phyloP scores from a whole-genome alignment of 2,113 vertebrate genomes.

The Nothobranchius kuhntae region DNA sequence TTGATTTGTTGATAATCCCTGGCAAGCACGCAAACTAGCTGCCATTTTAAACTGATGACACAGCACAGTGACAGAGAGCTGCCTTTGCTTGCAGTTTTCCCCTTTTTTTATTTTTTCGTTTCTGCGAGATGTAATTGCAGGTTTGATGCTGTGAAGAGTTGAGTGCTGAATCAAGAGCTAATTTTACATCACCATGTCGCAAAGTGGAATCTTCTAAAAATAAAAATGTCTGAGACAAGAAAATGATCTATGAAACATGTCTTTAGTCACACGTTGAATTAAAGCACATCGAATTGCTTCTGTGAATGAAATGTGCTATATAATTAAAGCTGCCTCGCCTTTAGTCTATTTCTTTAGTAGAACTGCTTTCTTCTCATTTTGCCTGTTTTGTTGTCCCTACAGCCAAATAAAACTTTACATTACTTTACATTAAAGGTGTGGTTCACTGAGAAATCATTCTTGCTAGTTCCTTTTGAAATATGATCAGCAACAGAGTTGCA shows the following conservation, averaged over 20 bases:
- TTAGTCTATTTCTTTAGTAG: too few species aligned
- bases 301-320: too few species aligned
- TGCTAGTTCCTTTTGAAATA: too few species aligned
- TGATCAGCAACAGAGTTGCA: too few species aligned
- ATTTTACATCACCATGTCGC: constrained; percentile 14
- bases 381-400: too few species aligned
- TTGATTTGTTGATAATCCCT: constrained; percentile 43
- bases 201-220: constrained; percentile 29
- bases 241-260: background rate
- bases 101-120: constrained; percentile 1
- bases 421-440: too few species aligned
- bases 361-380: too few species aligned
- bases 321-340: too few species aligned
- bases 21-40: constrained; percentile 38
- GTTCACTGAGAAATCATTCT: too few species aligned
- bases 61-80: constrained; percentile 22
- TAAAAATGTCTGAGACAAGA: background rate
- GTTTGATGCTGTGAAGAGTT: constrained; percentile 25
- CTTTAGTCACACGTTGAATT: too few species aligned
- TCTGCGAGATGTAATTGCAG: constrained; percentile 33
- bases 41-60: constrained; percentile 39
- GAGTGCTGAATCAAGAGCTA: constrained; percentile 5
- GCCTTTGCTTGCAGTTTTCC: constrained; percentile 14
- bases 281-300: too few species aligned
- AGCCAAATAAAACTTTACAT: too few species aligned